These are phyloP conservation scores for Virgularia gustaviana DNA, from an alignment of 92 coral and sea anemone species.

Conservation along the genomic window DNA sequence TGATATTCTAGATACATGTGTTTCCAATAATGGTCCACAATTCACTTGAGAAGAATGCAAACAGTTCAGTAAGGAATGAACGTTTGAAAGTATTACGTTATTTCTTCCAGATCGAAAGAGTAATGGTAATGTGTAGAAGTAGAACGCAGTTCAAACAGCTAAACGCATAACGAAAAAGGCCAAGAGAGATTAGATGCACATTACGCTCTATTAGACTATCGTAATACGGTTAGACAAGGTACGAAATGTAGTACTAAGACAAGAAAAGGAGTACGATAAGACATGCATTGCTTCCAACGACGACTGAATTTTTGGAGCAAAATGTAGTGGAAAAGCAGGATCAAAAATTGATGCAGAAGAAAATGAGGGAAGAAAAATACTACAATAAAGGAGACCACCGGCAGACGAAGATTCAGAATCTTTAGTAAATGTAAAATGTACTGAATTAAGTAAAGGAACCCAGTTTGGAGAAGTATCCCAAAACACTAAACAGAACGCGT, in stretches of 20 bases:
- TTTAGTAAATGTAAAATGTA: too few relatives aligned
- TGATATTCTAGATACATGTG: background rate
- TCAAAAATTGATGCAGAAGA: too few relatives aligned
- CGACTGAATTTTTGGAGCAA: background rate
- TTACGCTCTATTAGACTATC: background rate
- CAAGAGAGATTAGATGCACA: background rate
- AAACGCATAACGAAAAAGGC: conserved; percentile 2
- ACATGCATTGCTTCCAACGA: background rate
- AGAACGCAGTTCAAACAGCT: conserved; percentile 4
- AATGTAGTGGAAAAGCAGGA: background rate
- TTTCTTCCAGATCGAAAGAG: background rate
- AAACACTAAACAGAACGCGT: too few relatives aligned
- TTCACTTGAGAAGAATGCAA: background rate
- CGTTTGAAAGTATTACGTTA: background rate
- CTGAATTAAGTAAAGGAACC: too few relatives aligned
- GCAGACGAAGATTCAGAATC: too few relatives aligned
- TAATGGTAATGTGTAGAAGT: conserved; percentile 4
- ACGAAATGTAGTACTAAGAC: background rate
- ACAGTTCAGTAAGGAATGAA: conserved; percentile 3
- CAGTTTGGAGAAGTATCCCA: too few relatives aligned
- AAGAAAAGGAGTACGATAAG: background rate
- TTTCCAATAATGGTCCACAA: conserved; percentile 10
- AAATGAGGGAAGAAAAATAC: too few relatives aligned
- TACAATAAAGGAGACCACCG: too few relatives aligned
- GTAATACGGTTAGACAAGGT: conserved; percentile 1